A percentile compares a stretch with the other conserved stretches of the same genome.
phyloP scores from a whole-genome alignment of 2,113 vertebrate genomes.

The Anhinga rufa region DNA sequence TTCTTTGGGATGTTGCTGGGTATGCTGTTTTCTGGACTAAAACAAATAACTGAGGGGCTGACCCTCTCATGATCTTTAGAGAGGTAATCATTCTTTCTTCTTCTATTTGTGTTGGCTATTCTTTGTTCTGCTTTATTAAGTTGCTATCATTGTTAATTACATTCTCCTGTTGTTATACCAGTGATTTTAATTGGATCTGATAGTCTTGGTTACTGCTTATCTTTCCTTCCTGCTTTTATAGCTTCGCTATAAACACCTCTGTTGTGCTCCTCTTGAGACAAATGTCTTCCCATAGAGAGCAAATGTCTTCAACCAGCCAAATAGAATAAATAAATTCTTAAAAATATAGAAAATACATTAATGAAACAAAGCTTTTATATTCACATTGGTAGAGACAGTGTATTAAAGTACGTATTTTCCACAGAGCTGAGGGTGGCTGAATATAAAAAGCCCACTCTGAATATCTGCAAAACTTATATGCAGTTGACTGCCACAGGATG shows the following conservation, averaged over 20 bases:
- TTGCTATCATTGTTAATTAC: not conserved
- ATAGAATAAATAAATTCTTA: not conserved
- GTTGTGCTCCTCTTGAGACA: not conserved
- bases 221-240: not conserved
- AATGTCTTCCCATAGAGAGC: not conserved
- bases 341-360: not conserved
- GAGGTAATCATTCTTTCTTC: not conserved
- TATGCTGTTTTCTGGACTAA: not conserved
- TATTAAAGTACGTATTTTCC: not conserved
- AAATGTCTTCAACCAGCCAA: not conserved
- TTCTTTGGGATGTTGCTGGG: not conserved
- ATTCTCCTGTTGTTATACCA: not conserved
- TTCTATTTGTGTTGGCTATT: not conserved
- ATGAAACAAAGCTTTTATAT: not conserved
- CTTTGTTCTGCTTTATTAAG: not conserved
- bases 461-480: not conserved
- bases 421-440: not conserved
- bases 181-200: not conserved
- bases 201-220: constrained; percentile 10
- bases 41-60: not conserved
- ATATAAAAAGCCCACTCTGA: not conserved
- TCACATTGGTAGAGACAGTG: not conserved
- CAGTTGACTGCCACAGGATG: not conserved
- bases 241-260: not conserved
- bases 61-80: not conserved